These are phyloP conservation scores for Acleris emargana DNA, from an alignment of 2,888 invertebrate genomes.

Conservation along the genomic window DNA sequence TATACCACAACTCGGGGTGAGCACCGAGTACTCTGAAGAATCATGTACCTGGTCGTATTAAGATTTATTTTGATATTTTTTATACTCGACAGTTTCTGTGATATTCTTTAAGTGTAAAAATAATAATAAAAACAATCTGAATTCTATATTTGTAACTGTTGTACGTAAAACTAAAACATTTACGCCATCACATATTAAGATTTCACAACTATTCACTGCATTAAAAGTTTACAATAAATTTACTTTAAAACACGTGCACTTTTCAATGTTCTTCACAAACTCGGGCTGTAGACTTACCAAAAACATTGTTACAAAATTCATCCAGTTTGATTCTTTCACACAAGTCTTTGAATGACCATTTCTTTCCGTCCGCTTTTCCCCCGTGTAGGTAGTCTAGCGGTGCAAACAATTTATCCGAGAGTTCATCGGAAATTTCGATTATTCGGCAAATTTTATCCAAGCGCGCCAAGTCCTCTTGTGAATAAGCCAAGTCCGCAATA, in stretches of 20 bases:
- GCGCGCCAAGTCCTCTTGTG: slow-evolving; percentile 66
- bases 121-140: slow-evolving; percentile 7
- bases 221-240: slow-evolving; percentile 39
- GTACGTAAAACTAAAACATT: neutral
- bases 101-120: slow-evolving; percentile 38
- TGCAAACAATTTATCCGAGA: slow-evolving; percentile 70
- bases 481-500: slow-evolving; percentile 66
- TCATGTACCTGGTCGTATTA: slow-evolving; percentile 43
- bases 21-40: slow-evolving; percentile 35
- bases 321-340: slow-evolving; percentile 72
- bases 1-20: slow-evolving; percentile 61
- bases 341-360: slow-evolving; percentile 75
- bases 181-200: slow-evolving; percentile 6
- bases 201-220: slow-evolving; percentile 14
- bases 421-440: slow-evolving; percentile 77
- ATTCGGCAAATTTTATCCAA: slow-evolving; percentile 75
- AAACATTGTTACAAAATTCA: slow-evolving; percentile 71
- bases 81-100: slow-evolving; percentile 42
- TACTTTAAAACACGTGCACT: slow-evolving; percentile 39
- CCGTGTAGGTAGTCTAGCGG: slow-evolving; percentile 47
- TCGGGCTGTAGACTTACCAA: slow-evolving; percentile 50
- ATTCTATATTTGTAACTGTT: slow-evolving; percentile 3
- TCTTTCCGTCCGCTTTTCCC: slow-evolving; percentile 43
- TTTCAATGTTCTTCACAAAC: slow-evolving; percentile 15
- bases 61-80: slow-evolving; percentile 28